These are phyloP conservation scores for Oryzias dopingdopingensis DNA, from an alignment of 2,797 vertebrate genomes.

Conservation along the genomic window DNA sequence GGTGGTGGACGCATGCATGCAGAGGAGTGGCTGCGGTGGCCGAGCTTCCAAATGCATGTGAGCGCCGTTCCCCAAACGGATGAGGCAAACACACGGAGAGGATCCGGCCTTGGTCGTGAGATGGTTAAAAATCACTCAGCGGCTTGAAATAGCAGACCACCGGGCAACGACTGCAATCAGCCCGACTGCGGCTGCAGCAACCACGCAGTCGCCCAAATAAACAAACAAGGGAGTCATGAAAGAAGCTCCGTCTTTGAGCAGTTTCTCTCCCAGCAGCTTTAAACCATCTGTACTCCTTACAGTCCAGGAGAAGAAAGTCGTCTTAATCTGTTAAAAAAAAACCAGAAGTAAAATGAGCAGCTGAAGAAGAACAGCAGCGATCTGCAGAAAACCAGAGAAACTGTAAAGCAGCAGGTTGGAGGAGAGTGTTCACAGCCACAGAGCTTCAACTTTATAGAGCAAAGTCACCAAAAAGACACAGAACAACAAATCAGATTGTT, in stretches of 20 bases:
- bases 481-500: no score
- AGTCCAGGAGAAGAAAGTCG: no score
- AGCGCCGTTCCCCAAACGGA: constrained; percentile 6
- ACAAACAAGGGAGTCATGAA: constrained; percentile 59
- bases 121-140: constrained; percentile 69
- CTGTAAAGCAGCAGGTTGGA: no score
- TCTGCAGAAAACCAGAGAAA: no score
- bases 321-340: no score
- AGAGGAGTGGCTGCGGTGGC: constrained; percentile 34
- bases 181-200: constrained; percentile 39
- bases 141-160: constrained; percentile 60
- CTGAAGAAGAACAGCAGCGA: no score
- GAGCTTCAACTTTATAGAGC: no score
- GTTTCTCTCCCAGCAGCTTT: constrained; percentile 43
- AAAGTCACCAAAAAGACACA: no score
- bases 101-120: constrained; percentile 17
- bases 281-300: constrained; percentile 7
- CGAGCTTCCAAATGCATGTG: constrained; percentile 33
- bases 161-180: constrained; percentile 56
- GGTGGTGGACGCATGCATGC: constrained; percentile 14
- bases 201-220: constrained; percentile 52
- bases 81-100: no score
- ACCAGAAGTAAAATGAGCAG: no score
- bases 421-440: no score
- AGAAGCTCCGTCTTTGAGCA: constrained; percentile 29